Percentiles rank a stretch among this genome's conserved stretches.
Evolutionary conservation across 2,797 vertebrate species (phyloP).

Genomic region (Alfaro cultratus): DNA sequence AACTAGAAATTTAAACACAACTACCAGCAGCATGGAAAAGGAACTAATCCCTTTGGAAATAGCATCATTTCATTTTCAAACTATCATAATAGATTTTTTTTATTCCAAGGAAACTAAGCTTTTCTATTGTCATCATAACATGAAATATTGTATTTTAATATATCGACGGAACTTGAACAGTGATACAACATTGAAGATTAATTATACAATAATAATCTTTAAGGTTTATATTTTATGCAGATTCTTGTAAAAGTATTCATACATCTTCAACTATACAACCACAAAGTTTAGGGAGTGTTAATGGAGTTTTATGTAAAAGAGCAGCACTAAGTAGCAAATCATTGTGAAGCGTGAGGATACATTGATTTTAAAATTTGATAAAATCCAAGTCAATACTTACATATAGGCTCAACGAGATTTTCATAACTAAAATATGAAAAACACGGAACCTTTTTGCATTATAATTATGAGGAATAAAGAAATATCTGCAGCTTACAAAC

Average conservation of each 20-base stretch:
- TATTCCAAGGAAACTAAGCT: not conserved
- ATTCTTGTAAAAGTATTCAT: not conserved
- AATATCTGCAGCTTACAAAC: not conserved
- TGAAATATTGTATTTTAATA: not conserved
- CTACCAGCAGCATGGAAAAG: slow-evolving; percentile 7
- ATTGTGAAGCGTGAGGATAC: not conserved
- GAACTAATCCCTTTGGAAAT: not conserved
- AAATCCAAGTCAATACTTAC: not conserved
- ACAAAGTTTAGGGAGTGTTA: not conserved
- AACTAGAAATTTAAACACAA: slow-evolving; percentile 18
- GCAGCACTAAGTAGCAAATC: not conserved
- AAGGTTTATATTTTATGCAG: not conserved
- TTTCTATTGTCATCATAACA: not conserved
- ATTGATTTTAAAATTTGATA: not conserved
- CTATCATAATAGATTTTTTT: not conserved
- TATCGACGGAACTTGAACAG: not conserved
- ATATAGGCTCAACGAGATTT: too few relatives aligned
- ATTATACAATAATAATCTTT: not conserved
- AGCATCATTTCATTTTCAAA: not conserved
- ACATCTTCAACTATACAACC: not conserved
- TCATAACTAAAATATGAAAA: too few relatives aligned
- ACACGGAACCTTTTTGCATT: too few relatives aligned
- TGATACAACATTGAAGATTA: not conserved
- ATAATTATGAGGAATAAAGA: too few relatives aligned
- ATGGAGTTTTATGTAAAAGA: not conserved